Conservation (phyloP, 2,888 invertebrate genomes). For the Elysia crispata region DNA sequence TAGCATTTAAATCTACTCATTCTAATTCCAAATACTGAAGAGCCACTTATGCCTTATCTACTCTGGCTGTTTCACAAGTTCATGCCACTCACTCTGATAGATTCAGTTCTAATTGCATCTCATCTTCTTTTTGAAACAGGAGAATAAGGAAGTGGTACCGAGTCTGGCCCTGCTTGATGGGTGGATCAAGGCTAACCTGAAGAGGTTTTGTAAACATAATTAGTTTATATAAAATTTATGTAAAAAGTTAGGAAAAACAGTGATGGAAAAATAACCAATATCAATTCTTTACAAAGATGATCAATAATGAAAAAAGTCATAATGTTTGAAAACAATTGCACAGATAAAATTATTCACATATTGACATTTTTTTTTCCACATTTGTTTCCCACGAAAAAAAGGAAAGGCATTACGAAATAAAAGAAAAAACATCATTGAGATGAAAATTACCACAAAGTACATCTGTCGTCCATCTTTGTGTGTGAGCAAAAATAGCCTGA, state of each 20-base stretch:
- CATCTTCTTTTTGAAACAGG: slow-evolving; percentile 95
- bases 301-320: neutral
- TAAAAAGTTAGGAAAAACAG: too few species aligned
- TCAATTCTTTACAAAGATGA: neutral
- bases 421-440: neutral
- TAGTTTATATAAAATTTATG: neutral
- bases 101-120: slow-evolving; percentile 92
- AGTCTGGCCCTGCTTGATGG: slow-evolving; percentile 99
- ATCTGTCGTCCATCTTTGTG: slow-evolving; percentile 98
- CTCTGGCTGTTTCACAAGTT: neutral
- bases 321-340: neutral
- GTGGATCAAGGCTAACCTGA: slow-evolving; percentile 93
- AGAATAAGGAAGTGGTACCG: slow-evolving; percentile 97
- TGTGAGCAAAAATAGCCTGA: slow-evolving; percentile 94
- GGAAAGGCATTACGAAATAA: neutral
- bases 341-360: neutral
- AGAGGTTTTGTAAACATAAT: slow-evolving; percentile 43
- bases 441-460: slow-evolving; percentile 91
- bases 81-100: slow-evolving; percentile 89
- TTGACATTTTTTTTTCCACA: neutral
- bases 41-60: neutral
- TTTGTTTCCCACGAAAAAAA: too few species aligned
- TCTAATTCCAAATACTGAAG: neutral
- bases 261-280: too few species aligned
- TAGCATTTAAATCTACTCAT: neutral